Evolutionary conservation across 2,113 vertebrate genomes (phyloP).

Genomic region (Rhipidura dahli): DNA sequence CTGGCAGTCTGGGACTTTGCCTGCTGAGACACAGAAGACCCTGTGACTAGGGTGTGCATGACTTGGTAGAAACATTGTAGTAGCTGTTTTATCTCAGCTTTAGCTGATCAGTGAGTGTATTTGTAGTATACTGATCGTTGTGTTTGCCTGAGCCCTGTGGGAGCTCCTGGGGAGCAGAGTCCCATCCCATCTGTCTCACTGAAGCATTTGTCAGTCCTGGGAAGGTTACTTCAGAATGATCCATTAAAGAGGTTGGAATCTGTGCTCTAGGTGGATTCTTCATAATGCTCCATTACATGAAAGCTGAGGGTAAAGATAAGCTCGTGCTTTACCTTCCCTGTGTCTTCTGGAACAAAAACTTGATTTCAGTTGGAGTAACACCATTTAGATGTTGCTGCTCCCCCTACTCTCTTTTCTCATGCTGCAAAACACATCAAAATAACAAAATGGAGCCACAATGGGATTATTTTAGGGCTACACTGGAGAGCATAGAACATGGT

Average conservation of each 20-base stretch:
- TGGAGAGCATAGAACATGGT: background rate
- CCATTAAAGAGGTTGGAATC: background rate
- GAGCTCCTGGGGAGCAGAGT: background rate
- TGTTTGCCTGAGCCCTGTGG: background rate
- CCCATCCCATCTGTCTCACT: background rate
- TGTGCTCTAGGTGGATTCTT: background rate
- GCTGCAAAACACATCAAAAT: background rate
- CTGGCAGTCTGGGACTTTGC: background rate
- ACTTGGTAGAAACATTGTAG: background rate
- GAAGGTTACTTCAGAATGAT: background rate
- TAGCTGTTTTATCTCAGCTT: background rate
- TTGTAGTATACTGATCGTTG: background rate
- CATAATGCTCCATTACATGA: background rate
- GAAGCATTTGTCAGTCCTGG: background rate
- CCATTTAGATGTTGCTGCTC: background rate
- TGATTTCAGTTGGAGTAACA: background rate
- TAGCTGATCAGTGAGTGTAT: background rate
- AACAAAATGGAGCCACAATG: background rate
- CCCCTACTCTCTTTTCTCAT: background rate
- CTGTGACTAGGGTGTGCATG: background rate
- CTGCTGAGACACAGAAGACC: background rate
- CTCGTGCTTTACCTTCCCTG: background rate
- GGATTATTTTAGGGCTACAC: background rate
- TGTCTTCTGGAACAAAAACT: background rate
- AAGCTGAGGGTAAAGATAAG: background rate